Evolutionary conservation across 2,888 invertebrate species (phyloP), one percentile per base, ranked within the genome.

Genomic region (Spodoptera littoralis): DNA sequence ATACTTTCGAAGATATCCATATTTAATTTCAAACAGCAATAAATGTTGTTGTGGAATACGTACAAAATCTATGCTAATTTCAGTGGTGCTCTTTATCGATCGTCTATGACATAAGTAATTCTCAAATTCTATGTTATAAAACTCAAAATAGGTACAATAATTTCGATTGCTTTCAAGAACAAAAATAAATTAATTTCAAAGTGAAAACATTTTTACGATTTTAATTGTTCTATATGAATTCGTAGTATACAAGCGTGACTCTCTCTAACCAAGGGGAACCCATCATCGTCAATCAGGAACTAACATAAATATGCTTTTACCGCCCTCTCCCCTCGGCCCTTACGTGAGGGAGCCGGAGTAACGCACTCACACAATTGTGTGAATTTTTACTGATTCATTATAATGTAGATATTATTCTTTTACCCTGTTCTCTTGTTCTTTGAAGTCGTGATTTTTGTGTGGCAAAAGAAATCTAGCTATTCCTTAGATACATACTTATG

Each of bases 221-320:
- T 30, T 18, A 18, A 18, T 18, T 18, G 18, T 36, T 36, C 36
- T 9, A 8, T 8, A 36, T 36, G 0, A 4, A 80, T 86, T 88
- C 85, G 84, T 11, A 81, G 65, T 53, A 79, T 22, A 48, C 11
- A 76, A 50, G 12, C 85, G 59, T 83, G 79, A 70, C 84, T 66
- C 70, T 50, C 77, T 71, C 81, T 80, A 86, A 86, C 84, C 86
- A 85, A 86, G 90, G 91, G 90, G 87, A 86, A 86, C 82, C 83
- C 88, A 87, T 88, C 88, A 87, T 88, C 91, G 90, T 91, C 90
- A 91, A 90, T 93, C 92, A 90, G 90, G 86, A 90, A 90, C 90
- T 90, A 90, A 93, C 93, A 93, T 92, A 93, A 92, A 92, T 93
- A 93, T 93, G 93, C 93, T 93, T 92, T 89, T 88, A 88, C 86